phyloP scores from a whole-genome alignment of 2,797 vertebrate species.

The Iguana delicatissima region DNA sequence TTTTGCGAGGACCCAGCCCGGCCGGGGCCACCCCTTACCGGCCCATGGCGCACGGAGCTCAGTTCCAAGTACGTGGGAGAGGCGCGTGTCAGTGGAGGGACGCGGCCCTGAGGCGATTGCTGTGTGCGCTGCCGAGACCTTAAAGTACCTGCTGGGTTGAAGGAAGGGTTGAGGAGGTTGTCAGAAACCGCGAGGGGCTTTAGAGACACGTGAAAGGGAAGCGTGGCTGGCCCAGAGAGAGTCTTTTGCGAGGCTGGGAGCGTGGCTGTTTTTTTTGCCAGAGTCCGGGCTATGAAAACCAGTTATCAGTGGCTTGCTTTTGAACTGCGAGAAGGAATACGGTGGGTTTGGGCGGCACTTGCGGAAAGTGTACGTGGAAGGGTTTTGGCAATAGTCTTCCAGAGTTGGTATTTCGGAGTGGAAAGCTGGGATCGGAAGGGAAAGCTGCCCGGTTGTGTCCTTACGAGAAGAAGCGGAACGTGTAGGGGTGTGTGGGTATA shows the following conservation, averaged over 20 bases:
- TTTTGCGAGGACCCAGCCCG: slow-evolving; percentile 31
- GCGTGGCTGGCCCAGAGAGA: background rate
- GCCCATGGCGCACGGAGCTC: slow-evolving; percentile 31
- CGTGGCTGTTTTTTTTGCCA: background rate
- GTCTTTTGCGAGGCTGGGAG: no score
- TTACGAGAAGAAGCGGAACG: no score
- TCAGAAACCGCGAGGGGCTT: background rate
- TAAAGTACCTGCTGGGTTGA: no score
- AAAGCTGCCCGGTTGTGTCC: no score
- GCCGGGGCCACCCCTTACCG: slow-evolving; percentile 30
- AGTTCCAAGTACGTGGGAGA: slow-evolving; percentile 34
- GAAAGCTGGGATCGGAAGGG: no score
- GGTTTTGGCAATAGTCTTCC: no score
- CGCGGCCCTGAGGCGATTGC: no score
- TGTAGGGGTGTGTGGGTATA: background rate
- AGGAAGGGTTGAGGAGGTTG: background rate
- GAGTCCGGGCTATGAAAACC: background rate
- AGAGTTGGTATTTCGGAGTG: no score
- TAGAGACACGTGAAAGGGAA: background rate
- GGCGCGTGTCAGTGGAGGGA: background rate
- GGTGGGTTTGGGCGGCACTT: no score
- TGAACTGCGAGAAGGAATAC: background rate
- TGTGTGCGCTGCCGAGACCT: no score
- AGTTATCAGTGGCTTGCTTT: background rate
- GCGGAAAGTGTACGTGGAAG: no score